Conservation (phyloP, 1,140 invertebrate species). For the Trinorchestia longiramus region DNA sequence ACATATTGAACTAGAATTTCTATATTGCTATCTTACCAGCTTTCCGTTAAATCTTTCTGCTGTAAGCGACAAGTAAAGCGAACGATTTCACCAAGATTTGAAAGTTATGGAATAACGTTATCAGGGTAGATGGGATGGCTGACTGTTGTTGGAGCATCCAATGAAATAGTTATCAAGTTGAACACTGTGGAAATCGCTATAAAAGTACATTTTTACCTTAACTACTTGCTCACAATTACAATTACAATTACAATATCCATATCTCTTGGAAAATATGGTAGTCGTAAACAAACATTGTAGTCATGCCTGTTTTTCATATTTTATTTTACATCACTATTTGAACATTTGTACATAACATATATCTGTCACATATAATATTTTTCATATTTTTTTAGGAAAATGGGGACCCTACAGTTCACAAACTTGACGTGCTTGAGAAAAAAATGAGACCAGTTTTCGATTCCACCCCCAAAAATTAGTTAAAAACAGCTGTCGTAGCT, state of each 20-base stretch:
- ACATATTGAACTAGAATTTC: conserved; percentile 43
- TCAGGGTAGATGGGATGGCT: conserved; percentile 43
- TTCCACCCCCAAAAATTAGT: not conserved
- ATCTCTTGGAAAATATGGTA: not conserved
- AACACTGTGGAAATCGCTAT: not conserved
- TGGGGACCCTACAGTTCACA: not conserved
- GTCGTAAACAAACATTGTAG: not conserved
- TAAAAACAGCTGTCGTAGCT: not conserved
- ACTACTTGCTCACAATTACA: not conserved
- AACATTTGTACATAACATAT: not conserved
- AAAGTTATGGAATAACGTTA: conserved; percentile 25
- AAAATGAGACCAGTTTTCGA: not conserved
- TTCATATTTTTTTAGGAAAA: not conserved
- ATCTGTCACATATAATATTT: not conserved
- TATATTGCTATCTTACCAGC: not conserved
- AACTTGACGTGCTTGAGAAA: not conserved
- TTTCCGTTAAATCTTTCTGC: not conserved
- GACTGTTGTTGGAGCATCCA: conserved; percentile 34
- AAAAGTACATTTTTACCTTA: not conserved
- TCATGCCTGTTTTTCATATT: not conserved
- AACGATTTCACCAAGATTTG: not conserved
- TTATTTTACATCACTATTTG: not conserved
- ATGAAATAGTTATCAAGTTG: not conserved
- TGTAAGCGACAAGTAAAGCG: conserved; percentile 6
- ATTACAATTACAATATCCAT: too few species aligned